Base-by-base conservation (phyloP, 2,888 invertebrate species). In the Hoplodrina blanda region DNA sequence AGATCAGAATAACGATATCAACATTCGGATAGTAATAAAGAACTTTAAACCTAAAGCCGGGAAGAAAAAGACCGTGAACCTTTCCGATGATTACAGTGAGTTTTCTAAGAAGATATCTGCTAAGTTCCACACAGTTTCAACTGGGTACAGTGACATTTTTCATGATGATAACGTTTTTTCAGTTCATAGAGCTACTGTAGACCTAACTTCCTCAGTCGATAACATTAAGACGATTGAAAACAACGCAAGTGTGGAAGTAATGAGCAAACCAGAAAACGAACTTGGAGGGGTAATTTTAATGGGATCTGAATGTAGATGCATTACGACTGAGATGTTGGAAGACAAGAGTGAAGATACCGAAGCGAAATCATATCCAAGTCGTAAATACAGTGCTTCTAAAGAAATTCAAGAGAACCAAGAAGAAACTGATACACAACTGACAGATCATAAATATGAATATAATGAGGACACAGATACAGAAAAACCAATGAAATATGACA, bases 101-200 rank as follows among this genome's bases (percentile, higher is more conserved):
- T 93, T 91, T 82, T 78, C 90, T 17, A 87, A 88, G 68, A 88
- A 90, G 33, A 93, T 94, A 66, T 90, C 91, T 6, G 85, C 90
- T 5, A 93, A 93, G 75, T 91, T 92, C 73, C 90, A 92, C 19
- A 91, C 92, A 2, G 92, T 93, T 25, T 93, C 93, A 0, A 92
- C 93, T 17, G 91, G 89, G 11, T 91, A 91, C 61, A 92, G 91
- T 69, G 88, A 91, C 64, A 71, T 87, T 25, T 33, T 76, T 7
- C 84, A 87, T 50, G 81, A 81, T 52, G 88, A 89, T 61, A 83
- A 87, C 30, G 81, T 81, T 17, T 89, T 81, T 73, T 92, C 93
- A 10, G 70, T 91, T 74, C 91, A 92, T 20, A 88, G 87, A 85
- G 82, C 90, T 33, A 90, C 90, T 30, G 75, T 91, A 53, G 87